Percentiles rank a stretch among this genome's conserved stretches.
phyloP scores from a whole-genome alignment of 1,140 invertebrate species.

The Homalodisca vitripennis region DNA sequence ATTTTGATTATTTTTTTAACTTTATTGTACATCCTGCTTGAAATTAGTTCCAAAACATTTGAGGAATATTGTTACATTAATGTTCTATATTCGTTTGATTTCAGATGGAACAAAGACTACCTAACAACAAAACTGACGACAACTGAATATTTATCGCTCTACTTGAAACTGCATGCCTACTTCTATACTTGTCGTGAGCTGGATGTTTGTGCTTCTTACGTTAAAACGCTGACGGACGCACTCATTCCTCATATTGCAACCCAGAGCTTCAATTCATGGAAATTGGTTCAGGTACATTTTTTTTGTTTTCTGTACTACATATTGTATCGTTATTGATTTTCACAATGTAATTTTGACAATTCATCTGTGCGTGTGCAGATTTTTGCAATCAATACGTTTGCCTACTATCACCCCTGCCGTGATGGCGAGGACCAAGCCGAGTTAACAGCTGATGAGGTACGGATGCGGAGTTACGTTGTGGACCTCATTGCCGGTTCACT shows the following conservation, averaged over 20 bases:
- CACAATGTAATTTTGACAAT: no score
- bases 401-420: slow-evolving; percentile 61
- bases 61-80: no score
- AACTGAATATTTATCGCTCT: slow-evolving; percentile 67
- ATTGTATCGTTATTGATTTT: no score
- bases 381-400: slow-evolving; percentile 72
- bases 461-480: slow-evolving; percentile 58
- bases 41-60: no score
- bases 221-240: slow-evolving; percentile 62
- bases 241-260: slow-evolving; percentile 73
- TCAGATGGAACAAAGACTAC: slow-evolving; percentile 35
- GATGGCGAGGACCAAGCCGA: slow-evolving; percentile 47
- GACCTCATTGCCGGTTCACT: slow-evolving; percentile 66
- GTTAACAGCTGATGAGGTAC: slow-evolving; percentile 55
- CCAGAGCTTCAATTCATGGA: slow-evolving; percentile 70
- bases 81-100: slow-evolving; percentile 24
- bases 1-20: no score
- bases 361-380: slow-evolving; percentile 56
- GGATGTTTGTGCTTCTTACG: slow-evolving; percentile 56
- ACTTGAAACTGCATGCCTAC: slow-evolving; percentile 64
- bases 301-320: no score
- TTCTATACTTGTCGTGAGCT: slow-evolving; percentile 60
- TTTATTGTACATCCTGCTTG: no score
- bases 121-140: slow-evolving; percentile 57
- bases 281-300: slow-evolving; percentile 65